These are phyloP conservation scores for Rhynchotus rufescens DNA, from an alignment of 2,797 vertebrate genomes.

Conservation along the genomic window DNA sequence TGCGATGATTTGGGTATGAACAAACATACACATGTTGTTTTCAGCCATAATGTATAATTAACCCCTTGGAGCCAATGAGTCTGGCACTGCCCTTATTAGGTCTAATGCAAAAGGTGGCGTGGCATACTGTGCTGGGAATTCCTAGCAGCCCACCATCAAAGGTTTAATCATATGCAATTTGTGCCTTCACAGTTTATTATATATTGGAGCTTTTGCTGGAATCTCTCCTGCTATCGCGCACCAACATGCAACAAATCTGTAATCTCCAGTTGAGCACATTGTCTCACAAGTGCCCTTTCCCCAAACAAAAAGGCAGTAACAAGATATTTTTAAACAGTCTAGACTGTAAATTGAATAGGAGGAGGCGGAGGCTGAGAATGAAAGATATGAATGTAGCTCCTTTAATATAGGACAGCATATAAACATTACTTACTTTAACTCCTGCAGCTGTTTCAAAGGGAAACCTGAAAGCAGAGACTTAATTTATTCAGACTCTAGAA, in stretches of 20 bases:
- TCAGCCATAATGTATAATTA: slow-evolving; percentile 58
- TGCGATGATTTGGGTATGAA: slow-evolving; percentile 42
- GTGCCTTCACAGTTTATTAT: slow-evolving; percentile 46
- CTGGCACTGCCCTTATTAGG: slow-evolving; percentile 47
- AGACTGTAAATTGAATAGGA: slow-evolving; percentile 59
- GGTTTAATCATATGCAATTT: slow-evolving; percentile 57
- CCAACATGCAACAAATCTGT: slow-evolving; percentile 38
- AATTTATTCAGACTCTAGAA: background rate
- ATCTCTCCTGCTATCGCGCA: slow-evolving; percentile 48
- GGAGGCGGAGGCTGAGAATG: slow-evolving; percentile 16
- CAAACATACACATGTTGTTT: slow-evolving; percentile 58
- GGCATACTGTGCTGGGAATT: slow-evolving; percentile 45
- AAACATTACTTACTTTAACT: background rate
- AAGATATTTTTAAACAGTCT: slow-evolving; percentile 57
- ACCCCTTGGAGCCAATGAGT: slow-evolving; percentile 66
- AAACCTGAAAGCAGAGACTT: background rate
- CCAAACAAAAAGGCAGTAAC: background rate
- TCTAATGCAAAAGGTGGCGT: slow-evolving; percentile 22
- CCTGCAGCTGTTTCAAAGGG: background rate
- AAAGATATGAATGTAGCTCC: slow-evolving; percentile 7
- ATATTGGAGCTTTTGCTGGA: slow-evolving; percentile 35
- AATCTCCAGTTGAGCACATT: slow-evolving; percentile 46
- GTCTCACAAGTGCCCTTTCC: slow-evolving; percentile 54
- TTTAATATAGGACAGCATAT: background rate
- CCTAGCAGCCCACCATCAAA: slow-evolving; percentile 52